phyloP scores from a whole-genome alignment of 2,113 vertebrate genomes.

The Corythoichthys intestinalis region DNA sequence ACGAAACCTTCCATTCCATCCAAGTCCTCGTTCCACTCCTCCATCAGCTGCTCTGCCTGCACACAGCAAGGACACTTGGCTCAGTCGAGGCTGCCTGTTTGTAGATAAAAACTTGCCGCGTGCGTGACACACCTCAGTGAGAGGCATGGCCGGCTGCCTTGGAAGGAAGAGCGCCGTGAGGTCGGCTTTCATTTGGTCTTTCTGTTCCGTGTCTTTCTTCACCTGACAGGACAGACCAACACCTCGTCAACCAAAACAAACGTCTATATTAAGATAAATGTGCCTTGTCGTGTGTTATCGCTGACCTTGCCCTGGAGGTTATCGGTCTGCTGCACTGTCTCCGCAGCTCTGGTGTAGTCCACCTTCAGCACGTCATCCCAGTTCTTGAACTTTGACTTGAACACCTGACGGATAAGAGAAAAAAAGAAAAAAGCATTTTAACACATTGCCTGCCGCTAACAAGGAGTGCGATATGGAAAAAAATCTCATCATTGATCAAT shows the following conservation, averaged over 20 bases:
- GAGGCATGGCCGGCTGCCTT: slow-evolving; percentile 87
- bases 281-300: background rate
- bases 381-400: slow-evolving; percentile 97
- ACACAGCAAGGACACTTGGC: background rate
- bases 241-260: background rate
- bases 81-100: background rate
- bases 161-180: slow-evolving; percentile 93
- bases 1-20: slow-evolving; percentile 98
- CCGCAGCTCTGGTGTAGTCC: slow-evolving; percentile 92
- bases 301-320: slow-evolving; percentile 81
- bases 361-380: slow-evolving; percentile 95
- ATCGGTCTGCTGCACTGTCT: slow-evolving; percentile 77
- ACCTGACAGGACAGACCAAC: slow-evolving; percentile 52
- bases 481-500: too few species aligned
- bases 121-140: slow-evolving; percentile 77
- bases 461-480: too few species aligned
- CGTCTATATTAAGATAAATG: background rate
- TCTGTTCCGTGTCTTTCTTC: slow-evolving; percentile 87
- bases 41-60: slow-evolving; percentile 91
- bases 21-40: slow-evolving; percentile 97
- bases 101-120: too few species aligned
- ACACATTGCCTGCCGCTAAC: too few species aligned
- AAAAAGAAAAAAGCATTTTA: background rate
- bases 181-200: slow-evolving; percentile 96
- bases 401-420: slow-evolving; percentile 74